Base-by-base conservation (phyloP, 1,140 invertebrate genomes). In the Belonocnema kinseyi region DNA sequence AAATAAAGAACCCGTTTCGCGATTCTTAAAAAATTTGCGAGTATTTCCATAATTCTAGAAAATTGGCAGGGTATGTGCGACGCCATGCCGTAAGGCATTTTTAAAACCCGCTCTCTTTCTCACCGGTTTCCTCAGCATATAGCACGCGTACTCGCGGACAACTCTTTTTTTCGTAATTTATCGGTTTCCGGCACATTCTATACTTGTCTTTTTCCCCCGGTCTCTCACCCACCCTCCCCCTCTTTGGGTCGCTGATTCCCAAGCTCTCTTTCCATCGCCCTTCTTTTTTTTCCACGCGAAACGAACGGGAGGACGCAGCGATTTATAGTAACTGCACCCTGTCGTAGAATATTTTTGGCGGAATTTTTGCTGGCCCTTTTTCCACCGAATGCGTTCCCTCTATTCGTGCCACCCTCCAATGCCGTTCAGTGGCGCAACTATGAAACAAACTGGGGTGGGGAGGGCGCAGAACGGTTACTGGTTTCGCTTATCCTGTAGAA, bases 271-370 rank as follows among this genome's bases (percentile, higher is more conserved):
- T 52, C 61, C 50, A 33, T 21, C 17, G 53, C n/a, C 17, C 40
- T 53, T 72, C 52, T 17, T 77, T 80, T 82, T 82, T 83, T 78
- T 76, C 52, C 50, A 77, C 76, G 40, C 19, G 26, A 52, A 66
- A 66, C 54, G 46, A 40, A 54, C 50, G 71, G 17, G 79, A 76
- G 75, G 79, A 82, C 80, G 82, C 77, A 77, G 81, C 86, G 85
- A 88, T 88, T 89, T 89, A 89, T 88, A 86, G 85, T 86, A 86
- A 88, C 84, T 84, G 82, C 85, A 78, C 82, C 82, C 81, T 80
- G 83, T 85, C 81, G 84, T 85, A 85, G 85, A 86, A 88, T 88
- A 88, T 89, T 88, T 88, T 89, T 83, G 82, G 83, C 75, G 80
- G 73, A 82, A 88, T 86, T 86, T 83, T 79, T 81, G 78, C 74